Conservation (phyloP, 2,113 vertebrate genomes). For the Brachyhypopomus gauderio region DNA sequence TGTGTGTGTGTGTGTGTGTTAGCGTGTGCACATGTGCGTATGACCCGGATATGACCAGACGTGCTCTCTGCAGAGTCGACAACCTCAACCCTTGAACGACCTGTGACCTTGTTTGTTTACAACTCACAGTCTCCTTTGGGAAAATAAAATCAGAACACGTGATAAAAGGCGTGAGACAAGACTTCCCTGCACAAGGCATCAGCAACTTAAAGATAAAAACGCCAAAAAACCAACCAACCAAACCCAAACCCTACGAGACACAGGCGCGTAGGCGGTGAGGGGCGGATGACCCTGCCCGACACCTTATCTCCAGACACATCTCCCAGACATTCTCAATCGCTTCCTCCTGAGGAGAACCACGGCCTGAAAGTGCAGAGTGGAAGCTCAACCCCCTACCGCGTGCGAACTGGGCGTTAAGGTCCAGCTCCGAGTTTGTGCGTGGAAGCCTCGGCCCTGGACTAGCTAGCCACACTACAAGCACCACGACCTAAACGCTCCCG, state of each 20-base stretch:
- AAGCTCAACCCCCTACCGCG: background rate
- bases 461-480: too few species aligned
- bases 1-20: constrained; percentile 1
- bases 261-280: background rate
- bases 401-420: background rate
- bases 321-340: background rate
- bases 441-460: background rate
- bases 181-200: background rate
- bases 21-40: too few species aligned
- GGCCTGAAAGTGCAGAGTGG: background rate
- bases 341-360: background rate
- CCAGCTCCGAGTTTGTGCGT: background rate
- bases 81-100: constrained; percentile 8
- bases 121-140: constrained; percentile 1
- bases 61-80: constrained; percentile 12
- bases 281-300: background rate
- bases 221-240: too few species aligned
- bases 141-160: background rate
- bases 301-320: background rate
- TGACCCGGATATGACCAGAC: constrained; percentile 29
- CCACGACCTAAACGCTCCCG: too few species aligned
- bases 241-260: background rate
- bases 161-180: background rate
- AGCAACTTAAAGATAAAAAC: background rate
- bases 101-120: constrained; percentile 9